Conservation (phyloP, 2,113 vertebrate species). For the Pachycephala philippinensis region DNA sequence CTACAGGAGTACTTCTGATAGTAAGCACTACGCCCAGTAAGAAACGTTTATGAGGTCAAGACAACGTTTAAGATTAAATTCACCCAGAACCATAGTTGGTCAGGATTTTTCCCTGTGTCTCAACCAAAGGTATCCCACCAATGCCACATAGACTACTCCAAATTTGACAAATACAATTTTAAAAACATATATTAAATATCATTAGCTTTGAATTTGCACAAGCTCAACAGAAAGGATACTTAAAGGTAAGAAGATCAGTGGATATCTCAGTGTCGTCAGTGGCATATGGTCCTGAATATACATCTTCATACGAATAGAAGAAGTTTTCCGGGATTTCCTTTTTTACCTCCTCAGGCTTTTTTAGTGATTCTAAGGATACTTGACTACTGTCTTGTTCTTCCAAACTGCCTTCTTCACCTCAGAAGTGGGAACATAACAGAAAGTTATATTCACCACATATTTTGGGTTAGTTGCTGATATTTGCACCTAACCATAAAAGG, state of each 20-base stretch:
- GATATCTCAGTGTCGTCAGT: slow-evolving; percentile 76
- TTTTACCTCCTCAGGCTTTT: background rate
- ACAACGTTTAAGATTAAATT: background rate
- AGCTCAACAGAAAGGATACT: slow-evolving; percentile 79
- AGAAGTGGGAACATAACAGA: background rate
- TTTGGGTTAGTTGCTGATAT: background rate
- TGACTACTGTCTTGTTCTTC: background rate
- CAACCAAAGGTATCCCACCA: background rate
- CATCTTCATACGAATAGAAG: slow-evolving; percentile 77
- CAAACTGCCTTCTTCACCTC: background rate
- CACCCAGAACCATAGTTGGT: background rate
- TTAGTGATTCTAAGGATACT: background rate
- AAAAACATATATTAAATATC: background rate
- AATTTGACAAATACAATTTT: background rate
- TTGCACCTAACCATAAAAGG: background rate
- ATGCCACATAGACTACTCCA: background rate
- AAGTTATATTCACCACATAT: background rate
- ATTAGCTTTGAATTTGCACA: background rate
- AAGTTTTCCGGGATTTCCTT: slow-evolving; percentile 68
- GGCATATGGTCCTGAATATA: slow-evolving; percentile 76
- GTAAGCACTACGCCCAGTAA: background rate
- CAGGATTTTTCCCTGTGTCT: background rate
- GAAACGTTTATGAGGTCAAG: background rate
- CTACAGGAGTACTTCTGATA: background rate
- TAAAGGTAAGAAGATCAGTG: slow-evolving; percentile 77